Evolutionary conservation across 2,113 vertebrate species (phyloP), one percentile per base, ranked within the genome.

Genomic region (Hyperoodon ampullatus): DNA sequence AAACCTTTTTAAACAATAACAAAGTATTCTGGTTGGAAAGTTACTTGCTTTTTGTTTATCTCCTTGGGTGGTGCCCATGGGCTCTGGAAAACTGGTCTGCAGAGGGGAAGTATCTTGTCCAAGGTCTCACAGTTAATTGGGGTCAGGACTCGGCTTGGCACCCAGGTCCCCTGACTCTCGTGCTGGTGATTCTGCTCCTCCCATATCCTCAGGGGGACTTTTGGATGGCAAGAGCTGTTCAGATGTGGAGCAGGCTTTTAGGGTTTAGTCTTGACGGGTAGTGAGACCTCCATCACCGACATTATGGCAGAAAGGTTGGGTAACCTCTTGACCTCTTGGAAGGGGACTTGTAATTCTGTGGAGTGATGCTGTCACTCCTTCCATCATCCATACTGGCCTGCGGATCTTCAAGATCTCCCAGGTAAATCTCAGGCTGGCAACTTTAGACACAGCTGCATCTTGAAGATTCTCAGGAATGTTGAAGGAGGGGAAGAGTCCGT

Each of bases 281-380:
- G 58, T 18, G 28, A 83, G 28, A 28, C 28, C 33, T 77, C 50
- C n/a, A 35, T 77, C 30, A 19, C 9, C 1, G 13, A 35, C 47
- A 70, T 19, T 19, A 42, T 26, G 55, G 50, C 63, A 63, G 55
- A 72, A 50, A 42, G 13, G 14, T n/a, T 47, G 24, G 15, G 1
- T n/a, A 47, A 15, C 4, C 68, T 94, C 21, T 55, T 5, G 33
- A 60, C 14, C 13, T 88, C 50, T 28, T 58, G 61, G 63, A 75
- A 78, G 35, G 3, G 39, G 10, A 80, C 78, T 19, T 74, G 50
- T 71, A 95, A 75, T 53, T 33, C 47, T 11, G 0, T 15, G 19
- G 75, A 26, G 14, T 12, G 8, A 26, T 1, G 6, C 2, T 8
- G 4, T n/a, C 5, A 12, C 9, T 30, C 9, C 4, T 5, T n/a